phyloP scores from a whole-genome alignment of 92 coral and sea anemone species.

The Zoanthus sociatus region DNA sequence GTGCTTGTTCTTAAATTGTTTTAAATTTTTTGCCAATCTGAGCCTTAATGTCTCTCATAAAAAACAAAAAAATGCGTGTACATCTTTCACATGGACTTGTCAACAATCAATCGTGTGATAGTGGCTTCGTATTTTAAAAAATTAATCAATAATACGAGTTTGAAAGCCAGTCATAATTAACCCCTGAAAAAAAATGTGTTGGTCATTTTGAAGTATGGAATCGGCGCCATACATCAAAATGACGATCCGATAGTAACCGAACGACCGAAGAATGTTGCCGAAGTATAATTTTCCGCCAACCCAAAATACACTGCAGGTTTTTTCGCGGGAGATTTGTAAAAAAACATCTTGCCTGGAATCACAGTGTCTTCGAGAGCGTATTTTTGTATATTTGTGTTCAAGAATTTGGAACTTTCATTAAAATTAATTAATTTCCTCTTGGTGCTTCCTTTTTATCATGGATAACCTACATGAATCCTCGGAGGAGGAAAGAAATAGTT shows the following conservation, averaged over 20 bases:
- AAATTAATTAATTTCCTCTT: not conserved
- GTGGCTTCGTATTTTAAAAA: too few species aligned
- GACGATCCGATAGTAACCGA: slow-evolving; percentile 23
- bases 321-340: not conserved
- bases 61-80: too few species aligned
- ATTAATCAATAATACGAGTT: not conserved
- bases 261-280: slow-evolving; percentile 3
- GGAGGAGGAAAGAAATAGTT: not conserved
- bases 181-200: slow-evolving; percentile 3
- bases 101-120: too few species aligned
- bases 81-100: too few species aligned
- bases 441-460: not conserved
- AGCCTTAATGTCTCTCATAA: too few species aligned
- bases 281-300: not conserved
- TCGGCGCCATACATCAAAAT: slow-evolving; percentile 33
- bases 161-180: slow-evolving; percentile 1
- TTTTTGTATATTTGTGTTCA: not conserved
- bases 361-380: not conserved
- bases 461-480: not conserved
- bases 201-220: slow-evolving; percentile 52
- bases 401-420: not conserved
- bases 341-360: not conserved
- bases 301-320: not conserved
- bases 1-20: too few species aligned
- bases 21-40: too few species aligned